Evolutionary conservation across 2,113 vertebrate genomes (phyloP).

Genomic region (Irena cyanogastra): DNA sequence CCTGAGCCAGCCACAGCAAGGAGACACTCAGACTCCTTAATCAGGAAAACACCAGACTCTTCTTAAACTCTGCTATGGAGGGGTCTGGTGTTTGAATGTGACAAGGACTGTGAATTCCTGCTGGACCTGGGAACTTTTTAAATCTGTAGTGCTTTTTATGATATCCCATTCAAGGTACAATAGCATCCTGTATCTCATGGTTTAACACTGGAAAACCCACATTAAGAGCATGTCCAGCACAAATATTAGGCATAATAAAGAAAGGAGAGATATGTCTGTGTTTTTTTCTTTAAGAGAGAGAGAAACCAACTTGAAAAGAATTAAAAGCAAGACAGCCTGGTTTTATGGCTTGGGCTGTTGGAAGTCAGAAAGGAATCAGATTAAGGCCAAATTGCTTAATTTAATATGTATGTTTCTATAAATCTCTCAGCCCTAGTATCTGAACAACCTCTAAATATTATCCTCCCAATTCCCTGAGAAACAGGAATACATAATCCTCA

Average conservation of each 20-base stretch:
- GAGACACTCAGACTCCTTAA: neutral
- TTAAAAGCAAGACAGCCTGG: neutral
- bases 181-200: neutral
- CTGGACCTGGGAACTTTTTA: neutral
- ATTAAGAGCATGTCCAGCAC: neutral
- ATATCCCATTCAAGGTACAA: neutral
- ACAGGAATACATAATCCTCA: neutral
- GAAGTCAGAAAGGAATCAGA: neutral
- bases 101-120: neutral
- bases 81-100: neutral
- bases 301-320: neutral
- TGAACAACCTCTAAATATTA: neutral
- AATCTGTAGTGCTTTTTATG: neutral
- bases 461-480: neutral
- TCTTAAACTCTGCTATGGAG: neutral
- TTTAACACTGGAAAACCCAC: neutral
- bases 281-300: neutral
- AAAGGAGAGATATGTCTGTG: neutral
- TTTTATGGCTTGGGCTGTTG: neutral
- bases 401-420: neutral
- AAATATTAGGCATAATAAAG: neutral
- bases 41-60: neutral
- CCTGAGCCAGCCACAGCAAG: accelerated
- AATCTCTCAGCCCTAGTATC: neutral
- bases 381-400: neutral